Evolutionary conservation across 1,140 invertebrate species (phyloP), one percentile per base, ranked within the genome.

Genomic region (Choristoneura fumiferana): DNA sequence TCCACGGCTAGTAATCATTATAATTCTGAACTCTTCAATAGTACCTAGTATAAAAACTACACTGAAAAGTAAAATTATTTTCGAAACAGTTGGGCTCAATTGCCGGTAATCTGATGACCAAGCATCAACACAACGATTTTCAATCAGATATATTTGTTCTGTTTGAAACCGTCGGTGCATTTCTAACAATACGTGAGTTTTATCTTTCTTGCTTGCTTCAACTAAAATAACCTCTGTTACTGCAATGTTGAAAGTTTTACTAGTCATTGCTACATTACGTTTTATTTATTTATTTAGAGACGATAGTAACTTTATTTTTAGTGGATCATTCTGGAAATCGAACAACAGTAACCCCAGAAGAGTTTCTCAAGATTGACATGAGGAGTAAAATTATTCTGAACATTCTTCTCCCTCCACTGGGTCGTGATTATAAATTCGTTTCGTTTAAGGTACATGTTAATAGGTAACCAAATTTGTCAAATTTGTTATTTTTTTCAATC

Each of bases 91-190:
- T 92, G 65, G 94, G 92, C 54, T 92, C 91, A 14, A 84, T 95
- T 54, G 95, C 93, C 55, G 95, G 95, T 52, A 96, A 96, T 82
- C 81, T 96, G 53, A 94, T 93, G 90, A 91, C 95, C 39, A 96
- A 96, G 85, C 91, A 95, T 71, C 67, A 87, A 14, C 86, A 94
- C 63, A 84, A 78, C 4, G 93, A 94, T 67, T 96, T 96, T 79
- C 93, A 93, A 1, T 96, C 95, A 0, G 94, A 96, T 81, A 72
- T 95, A 29, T 95, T 94, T 81, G 71, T 95, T 35, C 90, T 94
- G 53, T 76, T 96, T 38, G 93, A 94, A 89, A 92, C 92, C 8
- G 88, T 92, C 58, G 91, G 91, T 39, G 93, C 94, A 6, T 79
- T 87, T 6, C 58, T 65, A 92, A 45, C 88, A 85, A 91, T 94